Conservation (phyloP, 2,888 invertebrate species). For the Tetragonula carbonaria region DNA sequence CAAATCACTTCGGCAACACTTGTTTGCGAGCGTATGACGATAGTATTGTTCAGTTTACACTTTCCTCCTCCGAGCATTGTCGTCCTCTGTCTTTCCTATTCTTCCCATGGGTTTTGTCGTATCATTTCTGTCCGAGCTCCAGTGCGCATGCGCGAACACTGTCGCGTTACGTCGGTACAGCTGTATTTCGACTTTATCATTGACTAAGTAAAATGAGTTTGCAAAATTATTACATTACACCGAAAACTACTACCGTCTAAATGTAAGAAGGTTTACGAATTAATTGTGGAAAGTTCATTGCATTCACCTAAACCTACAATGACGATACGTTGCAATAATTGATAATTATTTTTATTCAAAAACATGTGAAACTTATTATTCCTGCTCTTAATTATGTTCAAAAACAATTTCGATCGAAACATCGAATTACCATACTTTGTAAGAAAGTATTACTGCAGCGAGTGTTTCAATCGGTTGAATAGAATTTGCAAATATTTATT, state of each 20-base stretch:
- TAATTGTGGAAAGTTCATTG: too few relatives aligned
- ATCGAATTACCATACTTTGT: not conserved
- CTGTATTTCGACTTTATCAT: not conserved
- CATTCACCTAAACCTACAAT: too few relatives aligned
- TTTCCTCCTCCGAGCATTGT: constrained; percentile 38
- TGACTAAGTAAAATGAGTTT: too few relatives aligned
- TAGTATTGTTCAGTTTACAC: constrained; percentile 22
- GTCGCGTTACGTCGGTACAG: not conserved
- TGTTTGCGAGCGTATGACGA: constrained; percentile 9
- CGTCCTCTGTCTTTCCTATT: constrained; percentile 18
- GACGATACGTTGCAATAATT: too few relatives aligned
- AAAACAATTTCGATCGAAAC: not conserved
- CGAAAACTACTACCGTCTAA: too few relatives aligned
- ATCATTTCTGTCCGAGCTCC: not conserved
- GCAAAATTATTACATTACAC: too few relatives aligned
- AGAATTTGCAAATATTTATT: too few relatives aligned
- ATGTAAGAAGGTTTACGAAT: too few relatives aligned
- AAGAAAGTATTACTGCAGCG: too few relatives aligned
- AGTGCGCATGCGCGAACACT: constrained; percentile 17
- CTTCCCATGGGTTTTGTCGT: not conserved
- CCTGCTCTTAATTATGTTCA: not conserved
- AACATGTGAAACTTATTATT: too few relatives aligned
- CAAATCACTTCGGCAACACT: constrained; percentile 28
- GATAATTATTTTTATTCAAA: too few relatives aligned
- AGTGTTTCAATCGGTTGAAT: too few relatives aligned